phyloP scores from a whole-genome alignment of 37 sponge, comb jelly and placozoan species.

The Oscarella lobularis region DNA sequence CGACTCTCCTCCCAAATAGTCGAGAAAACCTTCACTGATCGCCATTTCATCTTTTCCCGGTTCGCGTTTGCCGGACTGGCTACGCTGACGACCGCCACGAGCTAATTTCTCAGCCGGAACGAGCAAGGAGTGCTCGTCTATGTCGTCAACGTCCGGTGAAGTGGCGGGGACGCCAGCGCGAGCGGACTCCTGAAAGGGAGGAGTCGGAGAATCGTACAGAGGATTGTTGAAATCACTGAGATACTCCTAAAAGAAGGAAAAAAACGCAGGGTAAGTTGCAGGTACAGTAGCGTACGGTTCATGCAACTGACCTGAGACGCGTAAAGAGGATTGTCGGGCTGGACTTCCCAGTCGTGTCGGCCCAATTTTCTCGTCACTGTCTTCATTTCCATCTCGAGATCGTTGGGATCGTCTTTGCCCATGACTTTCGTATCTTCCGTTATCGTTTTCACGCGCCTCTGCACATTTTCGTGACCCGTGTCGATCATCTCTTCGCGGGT shows the following conservation, averaged over 20 bases:
- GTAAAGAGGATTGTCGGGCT: conserved; percentile 1
- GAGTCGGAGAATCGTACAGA: background rate
- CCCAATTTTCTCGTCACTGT: background rate
- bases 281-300: background rate
- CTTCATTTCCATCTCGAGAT: background rate
- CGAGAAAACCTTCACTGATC: background rate
- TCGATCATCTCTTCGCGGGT: background rate
- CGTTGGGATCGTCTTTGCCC: background rate
- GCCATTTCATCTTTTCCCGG: background rate
- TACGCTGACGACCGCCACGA: background rate
- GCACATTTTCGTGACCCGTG: background rate
- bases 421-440: background rate
- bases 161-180: background rate
- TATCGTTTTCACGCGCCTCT: background rate
- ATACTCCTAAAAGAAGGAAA: background rate
- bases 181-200: background rate
- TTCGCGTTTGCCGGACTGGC: background rate
- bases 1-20: background rate
- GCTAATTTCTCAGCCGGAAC: background rate
- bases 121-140: background rate
- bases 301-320: background rate
- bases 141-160: background rate
- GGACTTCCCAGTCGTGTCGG: background rate
- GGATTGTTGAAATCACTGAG: conserved; percentile 9
- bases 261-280: background rate